Percentiles rank a stretch among this genome's conserved stretches.
Evolutionary conservation across 2,113 vertebrate genomes (phyloP).

Genomic region (Mormoops blainvillei): DNA sequence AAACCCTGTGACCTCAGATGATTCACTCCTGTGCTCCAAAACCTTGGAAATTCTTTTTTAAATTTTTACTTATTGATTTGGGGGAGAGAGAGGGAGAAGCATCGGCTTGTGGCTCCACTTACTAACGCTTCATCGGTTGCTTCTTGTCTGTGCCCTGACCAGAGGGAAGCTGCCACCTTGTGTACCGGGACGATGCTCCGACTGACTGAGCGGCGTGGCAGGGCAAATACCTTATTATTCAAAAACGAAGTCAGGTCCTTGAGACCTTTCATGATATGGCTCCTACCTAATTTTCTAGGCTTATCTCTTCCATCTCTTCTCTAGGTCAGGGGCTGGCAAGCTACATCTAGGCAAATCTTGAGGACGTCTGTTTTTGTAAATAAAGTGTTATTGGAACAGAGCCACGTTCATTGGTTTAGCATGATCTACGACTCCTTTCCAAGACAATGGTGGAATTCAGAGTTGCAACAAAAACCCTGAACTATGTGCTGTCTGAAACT

Average conservation of each 20-base stretch:
- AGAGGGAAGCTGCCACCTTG: too few relatives aligned
- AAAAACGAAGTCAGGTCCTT: neutral
- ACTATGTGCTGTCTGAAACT: neutral
- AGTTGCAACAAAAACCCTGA: neutral
- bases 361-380: neutral
- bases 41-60: too few relatives aligned
- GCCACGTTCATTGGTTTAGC: neutral
- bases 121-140: too few relatives aligned
- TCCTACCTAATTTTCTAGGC: neutral
- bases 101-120: too few relatives aligned
- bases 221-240: neutral
- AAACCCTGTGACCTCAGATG: neutral
- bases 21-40: neutral
- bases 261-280: neutral
- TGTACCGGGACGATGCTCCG: too few relatives aligned
- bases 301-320: neutral
- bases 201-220: too few relatives aligned
- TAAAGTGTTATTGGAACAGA: constrained; percentile 18
- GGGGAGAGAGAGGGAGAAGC: too few relatives aligned
- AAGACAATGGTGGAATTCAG: neutral
- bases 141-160: too few relatives aligned
- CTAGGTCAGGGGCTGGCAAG: neutral
- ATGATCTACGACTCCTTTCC: neutral
- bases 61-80: too few relatives aligned
- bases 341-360: neutral